A percentile compares a stretch with the other conserved stretches of the same genome.
phyloP scores from a whole-genome alignment of 2,113 vertebrate genomes.

The Pelecanus crispus region DNA sequence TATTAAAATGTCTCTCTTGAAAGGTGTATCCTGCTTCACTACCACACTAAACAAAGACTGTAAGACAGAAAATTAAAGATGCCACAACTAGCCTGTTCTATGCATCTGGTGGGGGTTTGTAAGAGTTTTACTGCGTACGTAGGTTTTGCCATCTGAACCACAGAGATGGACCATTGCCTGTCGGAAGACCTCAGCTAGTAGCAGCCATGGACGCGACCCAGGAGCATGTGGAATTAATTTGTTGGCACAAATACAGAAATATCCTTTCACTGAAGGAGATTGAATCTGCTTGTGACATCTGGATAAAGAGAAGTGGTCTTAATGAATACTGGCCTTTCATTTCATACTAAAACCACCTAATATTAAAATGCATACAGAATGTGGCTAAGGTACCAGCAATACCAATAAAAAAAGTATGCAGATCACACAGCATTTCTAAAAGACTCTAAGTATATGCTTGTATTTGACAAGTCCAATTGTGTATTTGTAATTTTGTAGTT shows the following conservation, averaged over 20 bases:
- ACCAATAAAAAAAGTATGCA: background rate
- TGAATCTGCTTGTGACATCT: background rate
- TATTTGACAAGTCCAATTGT: background rate
- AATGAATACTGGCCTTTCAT: background rate
- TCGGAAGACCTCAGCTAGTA: background rate
- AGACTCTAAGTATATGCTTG: background rate
- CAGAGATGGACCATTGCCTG: background rate
- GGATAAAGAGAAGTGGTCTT: background rate
- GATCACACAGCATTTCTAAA: background rate
- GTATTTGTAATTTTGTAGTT: background rate
- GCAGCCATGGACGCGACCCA: background rate
- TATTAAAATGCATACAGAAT: background rate
- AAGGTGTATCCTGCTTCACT: background rate
- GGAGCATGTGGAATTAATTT: background rate
- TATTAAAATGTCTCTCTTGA: background rate
- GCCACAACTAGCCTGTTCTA: background rate
- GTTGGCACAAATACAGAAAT: background rate
- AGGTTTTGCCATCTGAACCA: background rate
- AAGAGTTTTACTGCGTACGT: background rate
- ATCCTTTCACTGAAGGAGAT: background rate
- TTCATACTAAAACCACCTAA: background rate
- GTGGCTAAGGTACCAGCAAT: background rate
- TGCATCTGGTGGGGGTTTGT: fast-evolving
- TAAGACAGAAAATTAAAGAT: background rate
- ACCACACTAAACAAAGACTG: fast-evolving